Conservation (phyloP, 1,140 invertebrate genomes). For the Trichonephila clavipes region DNA sequence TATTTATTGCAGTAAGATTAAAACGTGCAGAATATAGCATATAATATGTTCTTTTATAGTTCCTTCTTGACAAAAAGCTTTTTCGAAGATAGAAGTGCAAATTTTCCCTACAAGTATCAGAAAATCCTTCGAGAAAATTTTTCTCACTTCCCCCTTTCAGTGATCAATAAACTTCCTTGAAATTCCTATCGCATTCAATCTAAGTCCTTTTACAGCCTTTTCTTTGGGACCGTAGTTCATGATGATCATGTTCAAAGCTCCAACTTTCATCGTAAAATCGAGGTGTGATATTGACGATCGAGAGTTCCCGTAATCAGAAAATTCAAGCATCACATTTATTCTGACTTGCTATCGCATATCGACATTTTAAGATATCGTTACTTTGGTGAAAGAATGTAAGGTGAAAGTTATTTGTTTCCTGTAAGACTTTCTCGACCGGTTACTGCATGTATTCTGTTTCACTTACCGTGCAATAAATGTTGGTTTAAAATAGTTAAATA, state of each 20-base stretch:
- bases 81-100: neutral
- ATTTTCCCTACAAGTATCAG: neutral
- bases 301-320: slow-evolving; percentile 36
- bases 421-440: neutral
- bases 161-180: slow-evolving; percentile 39
- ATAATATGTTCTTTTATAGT: neutral
- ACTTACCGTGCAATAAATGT: no score
- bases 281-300: slow-evolving; percentile 6
- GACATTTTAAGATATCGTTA: neutral
- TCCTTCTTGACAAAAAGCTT: neutral
- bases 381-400: neutral
- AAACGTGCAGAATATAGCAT: no score
- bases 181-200: slow-evolving; percentile 35
- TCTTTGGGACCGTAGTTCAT: neutral
- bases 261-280: slow-evolving; percentile 25
- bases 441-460: no score
- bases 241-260: slow-evolving; percentile 32
- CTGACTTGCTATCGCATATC: neutral
- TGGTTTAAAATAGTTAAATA: no score
- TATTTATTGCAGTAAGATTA: no score
- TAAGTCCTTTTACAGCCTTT: slow-evolving; percentile 35
- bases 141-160: neutral
- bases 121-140: neutral
- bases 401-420: neutral
- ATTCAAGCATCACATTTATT: slow-evolving; percentile 27